phyloP scores from a whole-genome alignment of 2,797 vertebrate genomes.

The Trachurus trachurus region DNA sequence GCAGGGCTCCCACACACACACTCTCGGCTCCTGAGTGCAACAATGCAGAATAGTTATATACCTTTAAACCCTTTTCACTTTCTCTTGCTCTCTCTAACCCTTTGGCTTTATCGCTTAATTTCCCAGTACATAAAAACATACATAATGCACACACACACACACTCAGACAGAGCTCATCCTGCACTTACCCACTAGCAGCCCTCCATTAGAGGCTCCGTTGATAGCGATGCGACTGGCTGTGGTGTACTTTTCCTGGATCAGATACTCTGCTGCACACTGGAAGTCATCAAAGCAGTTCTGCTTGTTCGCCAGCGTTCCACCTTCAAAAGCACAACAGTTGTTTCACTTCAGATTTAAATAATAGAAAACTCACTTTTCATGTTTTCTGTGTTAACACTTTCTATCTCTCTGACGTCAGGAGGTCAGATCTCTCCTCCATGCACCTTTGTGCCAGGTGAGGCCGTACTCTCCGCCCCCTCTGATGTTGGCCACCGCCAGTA shows the following conservation, averaged over 20 bases:
- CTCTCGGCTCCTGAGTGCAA: background rate
- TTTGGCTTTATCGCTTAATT: background rate
- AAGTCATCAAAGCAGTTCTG: slow-evolving; percentile 88
- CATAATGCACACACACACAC: background rate
- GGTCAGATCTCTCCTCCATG: background rate
- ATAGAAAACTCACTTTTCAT: background rate
- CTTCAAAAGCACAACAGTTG: slow-evolving; percentile 54
- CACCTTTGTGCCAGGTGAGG: slow-evolving; percentile 88
- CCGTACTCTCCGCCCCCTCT: slow-evolving; percentile 87
- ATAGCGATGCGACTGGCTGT: slow-evolving; percentile 77
- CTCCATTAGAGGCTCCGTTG: slow-evolving; percentile 86
- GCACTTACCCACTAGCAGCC: slow-evolving; percentile 84
- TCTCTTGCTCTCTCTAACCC: background rate
- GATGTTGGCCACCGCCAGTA: slow-evolving; percentile 88
- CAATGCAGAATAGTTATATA: background rate
- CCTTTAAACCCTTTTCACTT: background rate
- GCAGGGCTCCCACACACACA: background rate
- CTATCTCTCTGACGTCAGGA: background rate
- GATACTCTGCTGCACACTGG: slow-evolving; percentile 83
- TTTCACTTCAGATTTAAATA: background rate
- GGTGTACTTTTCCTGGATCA: slow-evolving; percentile 83
- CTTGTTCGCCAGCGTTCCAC: slow-evolving; percentile 81
- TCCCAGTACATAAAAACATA: slow-evolving; percentile 3
- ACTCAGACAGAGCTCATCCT: background rate
- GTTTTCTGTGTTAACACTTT: background rate